Base-by-base conservation (phyloP, 2,888 invertebrate genomes). In the Tortrix viridana region DNA sequence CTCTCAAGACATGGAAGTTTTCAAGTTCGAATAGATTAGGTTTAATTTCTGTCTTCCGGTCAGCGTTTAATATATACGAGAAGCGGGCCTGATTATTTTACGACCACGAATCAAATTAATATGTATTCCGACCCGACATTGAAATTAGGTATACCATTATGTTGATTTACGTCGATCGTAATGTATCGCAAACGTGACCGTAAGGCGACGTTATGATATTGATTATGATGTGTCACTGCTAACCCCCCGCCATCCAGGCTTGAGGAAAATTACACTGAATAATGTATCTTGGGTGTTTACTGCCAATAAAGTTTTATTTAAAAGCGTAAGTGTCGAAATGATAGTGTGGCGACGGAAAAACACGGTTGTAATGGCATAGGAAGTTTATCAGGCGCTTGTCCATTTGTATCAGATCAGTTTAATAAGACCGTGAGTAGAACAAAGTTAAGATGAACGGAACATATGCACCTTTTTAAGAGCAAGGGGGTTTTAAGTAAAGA, bases 91-190 rank as follows among this genome's bases (percentile, higher is more conserved):
- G 50, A 63, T 63, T 53, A 63, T 57, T 61, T 61, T 56, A 61
- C 37, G 50, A 63, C 47, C 52, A 52, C 23, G 46, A 63, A 53
- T 52, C 16, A 52, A 63, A 57, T 52, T 47, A 57, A 57, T 46
- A 57, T 57, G 37, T 57, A 55, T 47, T 18, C 52, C 41, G 52
- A 47, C 63, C 52, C 41, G 52, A 47, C 63, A 63, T 63, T 63
- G 58, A 47, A 57, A 57, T 62, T 62, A 62, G 62, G 46, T 52
- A 63, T 43, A 62, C 56, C 48, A 58, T 63, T 58, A 63, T 58
- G 58, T 57, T 53, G 58, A 63, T 63, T 58, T 58, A 63, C 52
- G 47, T 63, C 32, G 46, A 53, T 53, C 37, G 50, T 57, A 62
- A 62, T 62, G 52, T 52, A 62, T 62, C 52, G 52, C 62, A 57